Evolutionary conservation across 1,140 invertebrate species (phyloP).

Genomic region (Bombus confusus): DNA sequence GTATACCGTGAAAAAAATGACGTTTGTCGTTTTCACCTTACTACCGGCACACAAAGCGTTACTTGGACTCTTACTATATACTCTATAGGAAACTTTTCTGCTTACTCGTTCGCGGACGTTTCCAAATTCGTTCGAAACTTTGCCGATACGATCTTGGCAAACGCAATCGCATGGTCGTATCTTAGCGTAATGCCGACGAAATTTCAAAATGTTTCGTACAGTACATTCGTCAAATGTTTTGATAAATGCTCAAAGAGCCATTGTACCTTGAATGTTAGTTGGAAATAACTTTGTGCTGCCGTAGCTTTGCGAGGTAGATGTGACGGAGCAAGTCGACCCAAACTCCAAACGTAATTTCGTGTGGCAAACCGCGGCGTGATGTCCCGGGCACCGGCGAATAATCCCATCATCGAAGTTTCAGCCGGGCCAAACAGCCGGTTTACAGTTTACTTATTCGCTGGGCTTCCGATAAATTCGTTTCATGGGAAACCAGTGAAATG

Average conservation of each 20-base stretch:
- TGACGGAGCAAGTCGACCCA: neutral
- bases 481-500: constrained; percentile 31
- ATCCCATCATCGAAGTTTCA: constrained; percentile 27
- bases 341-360: neutral
- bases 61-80: too few relatives aligned
- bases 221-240: neutral
- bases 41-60: too few relatives aligned
- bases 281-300: neutral
- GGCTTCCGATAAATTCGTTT: constrained; percentile 54
- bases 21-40: neutral
- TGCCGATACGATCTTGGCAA: too few relatives aligned
- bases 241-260: neutral
- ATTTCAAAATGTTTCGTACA: neutral
- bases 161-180: too few relatives aligned
- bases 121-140: too few relatives aligned
- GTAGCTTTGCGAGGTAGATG: neutral
- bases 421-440: neutral
- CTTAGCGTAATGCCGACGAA: neutral
- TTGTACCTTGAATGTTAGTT: too few relatives aligned
- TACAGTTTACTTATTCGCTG: constrained; percentile 36
- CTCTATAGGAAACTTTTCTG: neutral
- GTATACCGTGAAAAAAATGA: neutral
- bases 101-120: neutral
- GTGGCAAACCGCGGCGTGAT: neutral
- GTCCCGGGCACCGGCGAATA: neutral